These are phyloP conservation scores for Wasmannia auropunctata DNA, from an alignment of 1,140 invertebrate genomes.

Conservation along the genomic window DNA sequence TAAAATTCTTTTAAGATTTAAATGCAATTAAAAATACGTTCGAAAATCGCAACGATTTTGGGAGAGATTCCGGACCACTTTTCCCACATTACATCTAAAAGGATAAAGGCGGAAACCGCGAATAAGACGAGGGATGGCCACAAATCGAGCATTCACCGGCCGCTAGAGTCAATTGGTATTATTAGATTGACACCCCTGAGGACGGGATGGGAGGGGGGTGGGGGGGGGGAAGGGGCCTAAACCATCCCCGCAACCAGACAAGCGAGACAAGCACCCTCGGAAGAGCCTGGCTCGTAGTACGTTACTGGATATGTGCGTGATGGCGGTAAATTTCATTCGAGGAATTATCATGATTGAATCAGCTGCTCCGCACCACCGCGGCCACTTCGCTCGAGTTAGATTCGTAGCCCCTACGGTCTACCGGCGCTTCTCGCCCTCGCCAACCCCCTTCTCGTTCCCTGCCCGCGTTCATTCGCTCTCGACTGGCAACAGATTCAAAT, in stretches of 20 bases:
- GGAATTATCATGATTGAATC: conserved; percentile 86
- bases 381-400: conserved; percentile 68
- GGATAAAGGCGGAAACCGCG: conserved; percentile 71
- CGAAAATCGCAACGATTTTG: conserved; percentile 9
- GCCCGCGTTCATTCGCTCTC: conserved; percentile 15
- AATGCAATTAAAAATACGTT: conserved; percentile 23
- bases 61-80: conserved; percentile 46
- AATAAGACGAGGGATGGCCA: conserved; percentile 75
- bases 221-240: conserved; percentile 19
- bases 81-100: conserved; percentile 62
- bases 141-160: conserved; percentile 83
- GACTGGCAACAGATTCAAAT: conserved; percentile 54
- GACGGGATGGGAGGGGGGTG: neutral
- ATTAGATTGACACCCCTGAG: conserved; percentile 84
- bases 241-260: conserved; percentile 76
- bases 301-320: conserved; percentile 81
- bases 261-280: conserved; percentile 64
- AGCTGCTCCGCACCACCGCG: conserved; percentile 74
- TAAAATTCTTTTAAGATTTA: neutral
- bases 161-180: conserved; percentile 84
- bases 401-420: conserved; percentile 51
- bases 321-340: conserved; percentile 85
- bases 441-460: neutral
- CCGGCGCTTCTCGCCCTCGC: conserved; percentile 53
- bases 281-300: conserved; percentile 53